phyloP scores from a whole-genome alignment of 2,797 vertebrate genomes.

The Apodemus agrarius region DNA sequence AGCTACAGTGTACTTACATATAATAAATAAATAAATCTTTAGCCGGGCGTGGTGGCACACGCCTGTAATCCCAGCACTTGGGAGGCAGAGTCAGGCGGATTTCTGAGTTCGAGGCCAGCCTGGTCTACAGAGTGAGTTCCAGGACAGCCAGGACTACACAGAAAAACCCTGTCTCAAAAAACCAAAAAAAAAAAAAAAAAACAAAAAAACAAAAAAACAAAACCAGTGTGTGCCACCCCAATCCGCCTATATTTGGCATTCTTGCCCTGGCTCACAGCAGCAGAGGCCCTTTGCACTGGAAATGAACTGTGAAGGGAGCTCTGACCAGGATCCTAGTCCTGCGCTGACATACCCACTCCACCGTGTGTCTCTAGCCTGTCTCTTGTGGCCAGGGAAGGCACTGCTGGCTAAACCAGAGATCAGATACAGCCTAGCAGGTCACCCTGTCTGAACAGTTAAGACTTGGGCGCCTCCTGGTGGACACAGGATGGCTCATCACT shows the following conservation, averaged over 20 bases:
- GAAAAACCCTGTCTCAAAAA: no score
- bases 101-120: no score
- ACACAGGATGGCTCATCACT: neutral
- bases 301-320: neutral
- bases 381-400: neutral
- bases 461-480: slow-evolving; percentile 68
- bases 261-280: neutral
- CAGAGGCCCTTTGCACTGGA: neutral
- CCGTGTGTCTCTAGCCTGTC: neutral
- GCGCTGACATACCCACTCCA: neutral
- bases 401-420: neutral
- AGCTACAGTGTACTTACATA: no score
- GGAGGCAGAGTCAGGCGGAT: no score
- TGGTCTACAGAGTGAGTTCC: no score
- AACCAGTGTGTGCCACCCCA: neutral
- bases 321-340: neutral
- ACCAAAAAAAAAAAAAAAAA: no score
- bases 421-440: neutral
- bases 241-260: neutral
- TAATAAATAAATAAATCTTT: no score
- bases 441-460: neutral
- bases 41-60: no score
- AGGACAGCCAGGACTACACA: no score
- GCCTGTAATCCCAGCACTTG: no score
- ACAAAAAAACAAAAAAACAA: no score